Evolutionary conservation across 2,797 vertebrate genomes (phyloP), one percentile per base, ranked within the genome.

Genomic region (Gymnopithys bicolor): DNA sequence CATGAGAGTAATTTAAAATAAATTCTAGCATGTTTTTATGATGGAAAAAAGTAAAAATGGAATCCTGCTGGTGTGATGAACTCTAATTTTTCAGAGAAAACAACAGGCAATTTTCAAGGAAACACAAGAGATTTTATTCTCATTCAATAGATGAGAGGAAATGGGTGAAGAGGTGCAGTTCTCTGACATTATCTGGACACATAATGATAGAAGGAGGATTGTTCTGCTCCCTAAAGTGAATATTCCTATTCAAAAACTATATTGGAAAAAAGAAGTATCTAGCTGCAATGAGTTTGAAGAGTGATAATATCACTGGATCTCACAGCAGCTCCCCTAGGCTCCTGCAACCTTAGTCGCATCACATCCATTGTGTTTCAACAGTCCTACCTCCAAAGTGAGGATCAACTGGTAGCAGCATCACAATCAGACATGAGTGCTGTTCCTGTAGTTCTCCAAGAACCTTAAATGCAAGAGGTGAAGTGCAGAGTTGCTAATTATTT

Each of bases 401-500:
- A 63, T n/a, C n/a, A 75, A 30, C 73, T 63, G 14, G 35, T 45
- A 78, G 13, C 56, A 89, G 28, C 17, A 51, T 83, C 39, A 10
- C 43, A 68, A 21, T 12, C 5, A 51, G 21, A 55, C 32, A 19
- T 16, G 21, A 71, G 5, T 70, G 60, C 39, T 64, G 10, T 11
- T 83, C 22, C 51, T 62, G 64, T 89, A 80, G 21, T 30, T 87
- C 39, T 85, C 41, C 0, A 0, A 86, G 55, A 78, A 83, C 32
- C 43, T 66, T 2, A 2, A 35, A 86, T 39, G 32, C 67, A 63
- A 81, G 66, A 89, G 64, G 71, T 80, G 45, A 93, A 78, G 37
- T 39, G 35, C 32, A 63, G 55, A 88, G 43, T 30, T 93, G 43
- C 8, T 95, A 87, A 90, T 94, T 95, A 80, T 86, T 95, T 91